phyloP scores from a whole-genome alignment of 2,888 invertebrate species.

The Hypena proboscidalis region DNA sequence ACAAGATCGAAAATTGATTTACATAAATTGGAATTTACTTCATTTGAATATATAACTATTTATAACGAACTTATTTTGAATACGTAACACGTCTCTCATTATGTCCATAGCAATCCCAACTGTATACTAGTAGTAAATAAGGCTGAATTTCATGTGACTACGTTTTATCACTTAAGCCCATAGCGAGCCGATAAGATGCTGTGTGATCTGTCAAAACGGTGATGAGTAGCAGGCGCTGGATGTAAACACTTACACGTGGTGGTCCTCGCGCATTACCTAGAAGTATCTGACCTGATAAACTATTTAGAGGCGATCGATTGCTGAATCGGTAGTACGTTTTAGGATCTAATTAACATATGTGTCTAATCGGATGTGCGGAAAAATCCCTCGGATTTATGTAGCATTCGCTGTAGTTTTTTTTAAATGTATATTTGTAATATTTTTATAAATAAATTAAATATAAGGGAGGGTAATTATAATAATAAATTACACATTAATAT shows the following conservation, averaged over 20 bases:
- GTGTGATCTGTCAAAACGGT: slow-evolving; percentile 76
- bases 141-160: slow-evolving; percentile 15
- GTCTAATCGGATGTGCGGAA: too few species aligned
- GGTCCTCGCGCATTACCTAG: slow-evolving; percentile 47
- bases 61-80: slow-evolving; percentile 13
- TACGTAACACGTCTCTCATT: slow-evolving; percentile 16
- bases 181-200: slow-evolving; percentile 34
- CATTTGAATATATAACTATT: slow-evolving; percentile 31
- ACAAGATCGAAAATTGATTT: slow-evolving; percentile 19
- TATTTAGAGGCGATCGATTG: slow-evolving; percentile 30
- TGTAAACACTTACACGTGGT: slow-evolving; percentile 73
- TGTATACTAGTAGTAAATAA: not conserved
- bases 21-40: slow-evolving; percentile 11
- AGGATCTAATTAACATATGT: not conserved
- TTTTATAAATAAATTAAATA: too few species aligned
- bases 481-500: too few species aligned
- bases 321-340: slow-evolving; percentile 1
- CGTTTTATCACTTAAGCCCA: slow-evolving; percentile 14
- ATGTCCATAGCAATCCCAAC: slow-evolving; percentile 19
- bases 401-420: too few species aligned
- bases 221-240: slow-evolving; percentile 77
- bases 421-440: too few species aligned
- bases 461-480: too few species aligned
- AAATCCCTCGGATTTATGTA: too few species aligned
- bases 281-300: slow-evolving; percentile 42